A percentile compares a stretch with the other conserved stretches of the same genome.
These are phyloP conservation scores for Ctenomys sociabilis DNA, from an alignment of 2,113 vertebrate species.

Conservation along the genomic window DNA sequence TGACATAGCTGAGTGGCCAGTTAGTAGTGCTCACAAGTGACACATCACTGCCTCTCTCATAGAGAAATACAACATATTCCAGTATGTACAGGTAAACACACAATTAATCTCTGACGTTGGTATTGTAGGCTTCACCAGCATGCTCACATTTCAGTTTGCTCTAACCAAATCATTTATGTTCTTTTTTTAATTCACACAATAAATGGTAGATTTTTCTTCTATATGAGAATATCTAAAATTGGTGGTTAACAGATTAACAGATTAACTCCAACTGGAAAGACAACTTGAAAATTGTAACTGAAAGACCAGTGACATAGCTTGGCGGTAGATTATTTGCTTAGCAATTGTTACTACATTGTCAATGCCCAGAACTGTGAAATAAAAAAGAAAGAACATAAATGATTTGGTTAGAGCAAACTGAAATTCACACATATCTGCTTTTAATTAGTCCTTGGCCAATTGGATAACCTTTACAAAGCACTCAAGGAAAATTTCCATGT, in stretches of 20 bases:
- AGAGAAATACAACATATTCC: neutral
- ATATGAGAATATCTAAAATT: neutral
- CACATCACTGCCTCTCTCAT: neutral
- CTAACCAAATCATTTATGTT: neutral
- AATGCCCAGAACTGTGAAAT: neutral
- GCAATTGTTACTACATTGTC: neutral
- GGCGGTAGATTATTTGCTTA: neutral
- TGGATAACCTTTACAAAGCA: slow-evolving; percentile 39
- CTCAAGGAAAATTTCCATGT: neutral
- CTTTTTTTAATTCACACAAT: neutral
- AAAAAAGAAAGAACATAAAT: neutral
- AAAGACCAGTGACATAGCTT: neutral
- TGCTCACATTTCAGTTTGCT: neutral
- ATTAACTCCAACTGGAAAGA: neutral
- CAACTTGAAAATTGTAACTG: neutral
- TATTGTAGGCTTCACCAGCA: neutral
- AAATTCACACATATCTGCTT: slow-evolving; percentile 47
- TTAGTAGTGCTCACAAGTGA: neutral
- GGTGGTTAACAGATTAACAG: neutral
- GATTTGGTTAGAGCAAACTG: neutral
- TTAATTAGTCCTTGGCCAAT: slow-evolving; percentile 65
- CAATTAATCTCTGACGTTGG: neutral
- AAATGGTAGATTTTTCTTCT: neutral
- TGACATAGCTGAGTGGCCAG: neutral
- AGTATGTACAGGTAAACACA: neutral